phyloP scores from a whole-genome alignment of 2,888 invertebrate species.

The Amaurobius ferox region DNA sequence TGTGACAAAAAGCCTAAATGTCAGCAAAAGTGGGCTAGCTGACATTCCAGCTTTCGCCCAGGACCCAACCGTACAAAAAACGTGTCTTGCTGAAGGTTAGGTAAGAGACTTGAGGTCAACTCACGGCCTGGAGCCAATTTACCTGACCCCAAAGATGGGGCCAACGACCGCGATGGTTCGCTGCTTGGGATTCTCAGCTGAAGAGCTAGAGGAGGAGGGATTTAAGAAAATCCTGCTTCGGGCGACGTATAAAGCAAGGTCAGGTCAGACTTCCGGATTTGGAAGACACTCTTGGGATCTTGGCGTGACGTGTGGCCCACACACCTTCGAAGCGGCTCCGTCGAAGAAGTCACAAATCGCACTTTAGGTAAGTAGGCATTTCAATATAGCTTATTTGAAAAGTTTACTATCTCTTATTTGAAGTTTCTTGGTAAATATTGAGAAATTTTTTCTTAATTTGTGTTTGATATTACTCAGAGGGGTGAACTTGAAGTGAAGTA shows the following conservation, averaged over 20 bases:
- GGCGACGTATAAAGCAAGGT: conserved; percentile 67
- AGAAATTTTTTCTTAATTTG: too few relatives aligned
- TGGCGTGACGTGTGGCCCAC: conserved; percentile 49
- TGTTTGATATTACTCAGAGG: too few relatives aligned
- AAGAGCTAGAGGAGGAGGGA: conserved; percentile 11
- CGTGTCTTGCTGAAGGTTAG: conserved; percentile 47
- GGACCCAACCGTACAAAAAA: neutral
- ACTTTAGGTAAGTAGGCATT: conserved; percentile 51
- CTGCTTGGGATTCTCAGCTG: conserved; percentile 23
- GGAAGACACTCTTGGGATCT: conserved; percentile 32
- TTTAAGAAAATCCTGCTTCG: conserved; percentile 48
- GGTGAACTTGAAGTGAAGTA: too few relatives aligned
- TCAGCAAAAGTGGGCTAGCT: conserved; percentile 30
- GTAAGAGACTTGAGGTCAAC: conserved; percentile 50
- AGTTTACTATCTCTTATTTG: too few relatives aligned
- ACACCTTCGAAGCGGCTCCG: conserved; percentile 45
- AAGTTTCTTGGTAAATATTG: too few relatives aligned
- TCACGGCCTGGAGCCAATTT: conserved; percentile 41
- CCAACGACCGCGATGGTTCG: conserved; percentile 68
- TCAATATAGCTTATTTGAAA: too few relatives aligned
- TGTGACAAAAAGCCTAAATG: neutral
- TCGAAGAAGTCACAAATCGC: conserved; percentile 21
- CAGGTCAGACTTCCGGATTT: conserved; percentile 72
- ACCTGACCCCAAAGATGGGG: conserved; percentile 48
- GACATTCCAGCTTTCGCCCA: neutral